Conservation (phyloP, 2,113 vertebrate genomes). For the Spermophilus dauricus region DNA sequence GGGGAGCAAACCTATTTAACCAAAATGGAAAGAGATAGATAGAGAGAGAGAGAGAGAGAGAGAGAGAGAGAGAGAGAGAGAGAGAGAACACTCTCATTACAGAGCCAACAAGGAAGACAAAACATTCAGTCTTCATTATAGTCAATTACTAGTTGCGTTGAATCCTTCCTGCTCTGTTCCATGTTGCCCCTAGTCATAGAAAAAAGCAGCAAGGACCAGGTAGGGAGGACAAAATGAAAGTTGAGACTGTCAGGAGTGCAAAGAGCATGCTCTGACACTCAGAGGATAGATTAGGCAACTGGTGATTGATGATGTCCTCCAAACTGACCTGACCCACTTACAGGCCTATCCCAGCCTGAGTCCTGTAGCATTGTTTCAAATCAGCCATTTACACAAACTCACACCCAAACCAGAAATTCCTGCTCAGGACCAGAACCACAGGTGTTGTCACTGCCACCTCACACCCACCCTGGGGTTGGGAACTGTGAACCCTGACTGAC, state of each 20-base stretch:
- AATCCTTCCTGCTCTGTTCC: neutral
- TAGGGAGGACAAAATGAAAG: neutral
- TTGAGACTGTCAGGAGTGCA: neutral
- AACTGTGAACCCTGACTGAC: conserved; percentile 56
- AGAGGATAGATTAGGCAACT: neutral
- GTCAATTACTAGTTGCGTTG: neutral
- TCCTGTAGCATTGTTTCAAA: neutral
- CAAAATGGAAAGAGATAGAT: neutral
- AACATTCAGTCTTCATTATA: neutral
- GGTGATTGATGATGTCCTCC: neutral
- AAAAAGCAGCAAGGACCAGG: neutral
- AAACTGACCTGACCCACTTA: conserved; percentile 74
- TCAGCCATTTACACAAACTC: neutral
- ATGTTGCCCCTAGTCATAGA: neutral
- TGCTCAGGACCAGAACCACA: conserved; percentile 52
- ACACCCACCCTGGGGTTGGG: neutral
- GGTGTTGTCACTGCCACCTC: neutral
- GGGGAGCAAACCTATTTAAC: neutral
- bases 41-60: no score
- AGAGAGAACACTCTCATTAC: no score
- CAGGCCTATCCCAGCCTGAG: neutral
- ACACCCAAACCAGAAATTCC: conserved; percentile 78
- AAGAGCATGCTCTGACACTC: neutral
- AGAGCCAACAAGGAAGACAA: neutral
- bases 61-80: no score